These are phyloP conservation scores for Gymnocypris eckloni DNA, from an alignment of 2,797 vertebrate genomes.

Conservation along the genomic window DNA sequence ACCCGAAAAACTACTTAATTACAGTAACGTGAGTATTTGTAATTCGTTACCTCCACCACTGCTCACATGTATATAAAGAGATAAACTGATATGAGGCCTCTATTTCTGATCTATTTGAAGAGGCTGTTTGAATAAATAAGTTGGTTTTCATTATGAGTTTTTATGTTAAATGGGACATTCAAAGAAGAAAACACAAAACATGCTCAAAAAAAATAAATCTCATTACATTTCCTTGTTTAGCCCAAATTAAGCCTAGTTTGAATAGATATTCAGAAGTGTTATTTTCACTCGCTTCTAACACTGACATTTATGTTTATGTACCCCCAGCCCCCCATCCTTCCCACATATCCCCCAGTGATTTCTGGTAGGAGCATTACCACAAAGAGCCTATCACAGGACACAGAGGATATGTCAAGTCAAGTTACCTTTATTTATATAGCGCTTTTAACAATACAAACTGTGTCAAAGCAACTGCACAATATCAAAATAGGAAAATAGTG, in stretches of 20 bases:
- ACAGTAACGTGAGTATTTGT: no score
- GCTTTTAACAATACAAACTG: no score
- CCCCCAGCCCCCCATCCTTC: neutral
- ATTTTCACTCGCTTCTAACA: conserved; percentile 69
- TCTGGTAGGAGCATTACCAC: conserved; percentile 83
- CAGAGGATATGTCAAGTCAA: conserved; percentile 74
- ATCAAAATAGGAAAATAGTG: no score
- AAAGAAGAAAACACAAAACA: neutral
- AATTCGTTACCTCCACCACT: no score
- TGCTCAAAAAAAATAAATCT: neutral
- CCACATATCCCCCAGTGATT: conserved; percentile 76
- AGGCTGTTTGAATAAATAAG: neutral
- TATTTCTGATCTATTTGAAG: neutral
- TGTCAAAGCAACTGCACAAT: no score
- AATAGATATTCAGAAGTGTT: conserved; percentile 30
- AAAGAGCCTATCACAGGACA: conserved; percentile 83
- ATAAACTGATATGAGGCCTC: neutral
- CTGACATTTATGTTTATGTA: conserved; percentile 87
- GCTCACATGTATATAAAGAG: conserved; percentile 13
- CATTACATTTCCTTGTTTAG: neutral
- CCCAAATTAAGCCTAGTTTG: neutral
- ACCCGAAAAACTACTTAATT: no score
- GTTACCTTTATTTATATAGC: no score
- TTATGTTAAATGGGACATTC: conserved; percentile 5
- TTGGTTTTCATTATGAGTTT: neutral